These are phyloP conservation scores for Gnathonemus longibarbis DNA, from an alignment of 2,113 vertebrate genomes.

Conservation along the genomic window DNA sequence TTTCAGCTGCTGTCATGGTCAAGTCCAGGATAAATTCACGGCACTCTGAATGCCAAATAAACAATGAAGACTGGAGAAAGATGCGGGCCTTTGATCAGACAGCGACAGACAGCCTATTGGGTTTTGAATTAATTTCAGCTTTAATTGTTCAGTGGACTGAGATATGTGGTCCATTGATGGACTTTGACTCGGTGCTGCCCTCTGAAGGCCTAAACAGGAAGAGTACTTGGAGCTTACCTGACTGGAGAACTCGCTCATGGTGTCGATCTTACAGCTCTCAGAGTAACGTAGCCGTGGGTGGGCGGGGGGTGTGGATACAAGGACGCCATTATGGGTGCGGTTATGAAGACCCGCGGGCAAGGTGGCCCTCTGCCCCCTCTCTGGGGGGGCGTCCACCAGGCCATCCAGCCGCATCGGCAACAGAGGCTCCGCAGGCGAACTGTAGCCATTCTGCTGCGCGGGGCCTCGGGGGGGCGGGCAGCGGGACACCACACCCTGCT, in stretches of 20 bases:
- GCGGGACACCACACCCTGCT: slow-evolving; percentile 72
- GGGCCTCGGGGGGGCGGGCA: slow-evolving; percentile 36
- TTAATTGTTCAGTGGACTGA: not conserved
- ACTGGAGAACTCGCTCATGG: slow-evolving; percentile 47
- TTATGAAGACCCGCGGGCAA: slow-evolving; percentile 25
- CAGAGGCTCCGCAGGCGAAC: slow-evolving; percentile 43
- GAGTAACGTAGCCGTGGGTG: slow-evolving; percentile 45
- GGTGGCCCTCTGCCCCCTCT: slow-evolving; percentile 34
- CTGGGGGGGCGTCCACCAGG: not conserved
- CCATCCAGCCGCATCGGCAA: slow-evolving; percentile 40
- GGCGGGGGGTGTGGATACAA: slow-evolving; percentile 6
- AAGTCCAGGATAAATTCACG: not conserved
- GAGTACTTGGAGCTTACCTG: slow-evolving; percentile 50
- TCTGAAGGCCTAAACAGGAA: not conserved
- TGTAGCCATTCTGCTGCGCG: slow-evolving; percentile 54
- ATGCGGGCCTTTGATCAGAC: not conserved
- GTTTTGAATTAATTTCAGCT: not conserved
- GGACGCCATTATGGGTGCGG: slow-evolving; percentile 27
- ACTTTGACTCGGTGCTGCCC: not conserved
- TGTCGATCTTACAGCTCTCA: slow-evolving; percentile 50
- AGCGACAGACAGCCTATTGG: not conserved
- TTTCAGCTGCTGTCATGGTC: not conserved
- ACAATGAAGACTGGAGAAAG: not conserved
- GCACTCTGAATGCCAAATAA: not conserved
- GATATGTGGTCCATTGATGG: not conserved